Percentiles rank a stretch among this genome's conserved stretches.
phyloP scores from a whole-genome alignment of 2,797 vertebrate species.

The Cheirogaleus major region DNA sequence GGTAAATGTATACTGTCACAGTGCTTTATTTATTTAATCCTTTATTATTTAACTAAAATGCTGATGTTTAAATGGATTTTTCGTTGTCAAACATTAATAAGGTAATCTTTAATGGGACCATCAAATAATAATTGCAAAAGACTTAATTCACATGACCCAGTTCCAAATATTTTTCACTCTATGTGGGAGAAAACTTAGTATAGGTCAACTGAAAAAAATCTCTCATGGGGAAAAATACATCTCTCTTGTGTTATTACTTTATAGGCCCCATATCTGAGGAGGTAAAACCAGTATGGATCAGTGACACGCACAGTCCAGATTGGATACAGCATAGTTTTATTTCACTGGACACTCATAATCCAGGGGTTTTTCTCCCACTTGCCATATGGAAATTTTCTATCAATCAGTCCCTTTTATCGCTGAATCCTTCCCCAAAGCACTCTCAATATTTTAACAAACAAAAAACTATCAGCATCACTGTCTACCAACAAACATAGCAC shows the following conservation, averaged over 20 bases:
- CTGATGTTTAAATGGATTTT: background rate
- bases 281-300: background rate
- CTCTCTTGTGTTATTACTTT: background rate
- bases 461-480: background rate
- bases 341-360: background rate
- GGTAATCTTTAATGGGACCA: background rate
- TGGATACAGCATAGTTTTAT: background rate
- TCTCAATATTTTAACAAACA: background rate
- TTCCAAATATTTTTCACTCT: background rate
- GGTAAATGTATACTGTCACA: background rate
- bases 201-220: background rate
- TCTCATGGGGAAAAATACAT: background rate
- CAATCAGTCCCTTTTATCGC: background rate
- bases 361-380: background rate
- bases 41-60: conserved; percentile 7
- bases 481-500: background rate
- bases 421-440: background rate
- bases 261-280: background rate
- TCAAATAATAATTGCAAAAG: conserved; percentile 23
- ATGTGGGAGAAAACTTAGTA: background rate
- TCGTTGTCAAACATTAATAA: background rate
- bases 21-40: background rate
- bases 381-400: background rate
- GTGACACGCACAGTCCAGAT: background rate
- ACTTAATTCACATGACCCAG: background rate